Conservation (phyloP, 2,797 vertebrate genomes). For the Muraenolepis orangiensis region DNA sequence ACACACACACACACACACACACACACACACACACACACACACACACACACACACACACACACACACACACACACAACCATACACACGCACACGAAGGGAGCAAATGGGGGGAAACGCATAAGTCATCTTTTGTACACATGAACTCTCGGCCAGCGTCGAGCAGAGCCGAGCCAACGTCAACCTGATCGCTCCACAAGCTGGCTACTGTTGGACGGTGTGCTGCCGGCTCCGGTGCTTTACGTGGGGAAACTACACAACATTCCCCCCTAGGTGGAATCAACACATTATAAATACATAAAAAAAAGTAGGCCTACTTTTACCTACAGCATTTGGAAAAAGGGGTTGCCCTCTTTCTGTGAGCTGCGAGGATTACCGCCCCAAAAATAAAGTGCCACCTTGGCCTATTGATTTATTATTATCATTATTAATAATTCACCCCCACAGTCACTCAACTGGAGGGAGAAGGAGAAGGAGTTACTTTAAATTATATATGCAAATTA, state of each 20-base stretch:
- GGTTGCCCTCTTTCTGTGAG: no score
- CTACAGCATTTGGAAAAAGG: no score
- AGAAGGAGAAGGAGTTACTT: no score
- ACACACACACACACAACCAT: neutral
- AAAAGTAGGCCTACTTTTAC: no score
- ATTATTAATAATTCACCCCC: no score
- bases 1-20: neutral
- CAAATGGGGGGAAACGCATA: slow-evolving; percentile 47
- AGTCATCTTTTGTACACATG: slow-evolving; percentile 58
- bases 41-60: neutral
- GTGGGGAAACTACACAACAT: slow-evolving; percentile 51
- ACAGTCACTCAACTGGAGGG: no score
- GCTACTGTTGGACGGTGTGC: slow-evolving; percentile 51
- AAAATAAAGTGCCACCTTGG: no score
- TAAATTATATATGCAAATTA: no score
- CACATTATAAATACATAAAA: no score
- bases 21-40: neutral
- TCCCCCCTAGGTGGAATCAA: slow-evolving; percentile 35
- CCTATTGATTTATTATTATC: no score
- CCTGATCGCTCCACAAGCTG: slow-evolving; percentile 58
- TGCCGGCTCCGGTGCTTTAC: slow-evolving; percentile 39
- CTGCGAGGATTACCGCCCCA: no score
- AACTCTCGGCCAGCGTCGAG: slow-evolving; percentile 43
- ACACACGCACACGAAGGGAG: no score
- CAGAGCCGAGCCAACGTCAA: slow-evolving; percentile 45